Evolutionary conservation across 2,888 invertebrate species (phyloP), one percentile per base, ranked within the genome.

Genomic region (Linnaemya vulpina): DNA sequence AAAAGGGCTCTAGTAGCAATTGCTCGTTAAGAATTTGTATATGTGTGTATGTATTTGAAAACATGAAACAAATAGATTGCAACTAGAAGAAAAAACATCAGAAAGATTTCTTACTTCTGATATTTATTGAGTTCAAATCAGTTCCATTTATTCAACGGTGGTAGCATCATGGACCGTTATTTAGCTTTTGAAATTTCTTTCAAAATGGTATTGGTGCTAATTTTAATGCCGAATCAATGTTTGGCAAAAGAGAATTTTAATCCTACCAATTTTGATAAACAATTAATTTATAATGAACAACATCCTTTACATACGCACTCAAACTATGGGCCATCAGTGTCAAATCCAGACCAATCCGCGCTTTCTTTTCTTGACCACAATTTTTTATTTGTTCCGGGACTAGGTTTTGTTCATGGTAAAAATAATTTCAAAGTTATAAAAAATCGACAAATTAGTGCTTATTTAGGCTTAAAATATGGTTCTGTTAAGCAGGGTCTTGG

Each of bases 401-500:
- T 90, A 15, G 92, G 91, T 2, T 78, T 86, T 9, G 74, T 92
- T 7, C 88, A 87, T 15, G 92, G 92, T 8, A 83, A 88, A 35
- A 71, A 82, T 15, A 87, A 87, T n/a, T 89, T 87, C 15, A 89
- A 89, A 22, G 77, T 65, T 7, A 90, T 90, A 62, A 88, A 87
- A 60, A 88, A 88, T 15, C 89, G 90, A 15, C 86, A 88, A 15
- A 87, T 92, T 10, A 89, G 89, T 77, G 90, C 91, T 4, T 92
- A 88, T 51, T 71, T 91, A 40, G 92, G 91, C 3, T 38, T 92
- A 13, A 89, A 88, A 15, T 92, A 91, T 65, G 92, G 89, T 17
- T 87, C 87, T 10, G 89, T 92, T 0, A 88, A 88, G 46, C 74
- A 86, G 1, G 91, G 91, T 1, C 62, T 91, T 40, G 90, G 87